phyloP scores from a whole-genome alignment of 2,888 invertebrate species.

The Pseudococcus longispinus region DNA sequence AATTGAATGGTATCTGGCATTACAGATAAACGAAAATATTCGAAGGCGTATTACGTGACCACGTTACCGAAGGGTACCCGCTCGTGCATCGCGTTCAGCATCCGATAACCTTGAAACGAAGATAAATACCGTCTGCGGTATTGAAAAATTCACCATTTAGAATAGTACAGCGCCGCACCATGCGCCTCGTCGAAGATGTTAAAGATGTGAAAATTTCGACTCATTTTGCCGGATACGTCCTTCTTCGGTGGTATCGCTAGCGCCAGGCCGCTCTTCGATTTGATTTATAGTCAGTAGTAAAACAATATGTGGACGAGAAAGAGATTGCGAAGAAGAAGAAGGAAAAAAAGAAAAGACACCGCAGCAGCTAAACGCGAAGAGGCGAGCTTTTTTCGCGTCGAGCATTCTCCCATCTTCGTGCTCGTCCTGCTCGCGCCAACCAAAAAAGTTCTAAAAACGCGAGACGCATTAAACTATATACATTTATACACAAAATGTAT shows the following conservation, averaged over 20 bases:
- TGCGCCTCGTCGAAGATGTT: not conserved
- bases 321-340: not conserved
- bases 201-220: not conserved
- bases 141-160: not conserved
- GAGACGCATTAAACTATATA: conserved; percentile 42
- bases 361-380: not conserved
- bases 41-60: not conserved
- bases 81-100: not conserved
- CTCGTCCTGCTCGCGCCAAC: not conserved
- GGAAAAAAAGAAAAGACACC: not conserved
- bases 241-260: not conserved
- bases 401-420: not conserved
- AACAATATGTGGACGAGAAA: conserved; percentile 21
- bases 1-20: not conserved
- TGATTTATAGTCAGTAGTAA: conserved; percentile 12
- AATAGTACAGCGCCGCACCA: too few species aligned
- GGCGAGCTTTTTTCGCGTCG: not conserved
- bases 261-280: not conserved
- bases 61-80: not conserved
- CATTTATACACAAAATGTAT: conserved; percentile 29
- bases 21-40: not conserved
- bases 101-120: conserved; percentile 11
- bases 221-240: not conserved
- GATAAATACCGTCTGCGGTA: conserved; percentile 4
- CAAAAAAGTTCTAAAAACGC: conserved; percentile 22